Evolutionary conservation across 1,140 invertebrate species (phyloP), one percentile per base, ranked within the genome.

Genomic region (Hesperophylax magnus): DNA sequence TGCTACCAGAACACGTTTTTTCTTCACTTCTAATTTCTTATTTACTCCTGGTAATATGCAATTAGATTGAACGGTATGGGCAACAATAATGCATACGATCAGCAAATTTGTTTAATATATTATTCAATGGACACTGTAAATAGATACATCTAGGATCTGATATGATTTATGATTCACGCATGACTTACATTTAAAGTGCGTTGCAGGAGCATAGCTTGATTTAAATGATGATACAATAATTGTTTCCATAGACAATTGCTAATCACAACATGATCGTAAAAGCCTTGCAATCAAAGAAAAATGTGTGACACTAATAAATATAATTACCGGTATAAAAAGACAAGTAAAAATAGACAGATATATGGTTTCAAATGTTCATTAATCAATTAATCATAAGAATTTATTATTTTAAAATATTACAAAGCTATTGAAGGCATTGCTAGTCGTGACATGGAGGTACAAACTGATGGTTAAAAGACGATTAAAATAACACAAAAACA

Each of bases 131-230:
- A 24, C 18, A 53, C 39, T 72, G 14, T 72, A 22, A 72, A 72
- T 72, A 72, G 47, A 72, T 72, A 20, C 39, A 72, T 54, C 69
- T 72, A 54, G 69, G 39, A 52, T 24, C 69, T 72, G 17, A 8
- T 39, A 72, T 72, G n/a, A 72, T 72, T 72, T 72, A 72, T 72
- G 15, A 24, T 65, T 17, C 15, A 18, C 5, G 61, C 24, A 24
- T 47, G 39, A 47, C 39, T 47, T 47, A 47, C 39, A 58, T 58
- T 58, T 58, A 18, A 58, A 58, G n/a, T 14, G 11, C 8, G 39
- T 14, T 1, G 39, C 6, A 39, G 34, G 34, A 47, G 11, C 39
- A 47, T 47, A 47, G 39, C 9, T 47, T 47, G 39, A 47, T 47
- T n/a, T 18, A 18, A 22, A 58, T 58, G 56, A 18, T 18, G 56